Base-by-base conservation (phyloP, 2,888 invertebrate species). In the Adelognathus sp. region DNA sequence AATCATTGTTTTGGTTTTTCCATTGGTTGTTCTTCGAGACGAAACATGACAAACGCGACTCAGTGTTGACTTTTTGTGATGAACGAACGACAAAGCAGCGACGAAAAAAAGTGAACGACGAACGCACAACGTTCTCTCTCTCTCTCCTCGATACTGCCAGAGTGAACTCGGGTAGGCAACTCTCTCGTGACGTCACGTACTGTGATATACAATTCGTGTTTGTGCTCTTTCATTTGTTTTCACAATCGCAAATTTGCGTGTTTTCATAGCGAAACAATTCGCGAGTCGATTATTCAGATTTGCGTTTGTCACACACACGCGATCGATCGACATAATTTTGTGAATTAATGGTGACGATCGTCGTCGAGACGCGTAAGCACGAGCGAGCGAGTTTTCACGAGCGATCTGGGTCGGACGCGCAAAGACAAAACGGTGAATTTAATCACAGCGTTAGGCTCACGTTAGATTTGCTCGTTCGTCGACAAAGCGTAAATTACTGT, bases 111-210 rank as follows among this genome's bases (percentile, higher is more conserved):
- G 31, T 27, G n/a, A n/a, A 56, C 66, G 58, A 36, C 27, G 67
- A 44, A 79, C 77, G 76, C 78, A 70, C 79, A 58, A 80, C 76
- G 80, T 72, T 85, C 74, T 21, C 82, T 85, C 81, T 86, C 81
- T 81, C 79, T 80, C 76, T n/a, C n/a, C n/a, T n/a, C n/a, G n/a
- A n/a, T n/a, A n/a, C n/a, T n/a, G n/a, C n/a, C n/a, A n/a, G 83
- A 84, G 81, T 81, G 46, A 24, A 21, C 46, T 50, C 46, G 21
- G 46, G 24, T 36, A 63, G 64, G 70, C 39, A 50, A 66, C 46
- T 67, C 64, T 64, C 39, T 36, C 36, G 79, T 88, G 88, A 88
- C 87, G 88, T 88, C 88, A 88, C 83, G 81, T 80, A 67, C 79
- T 82, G 85, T n/a, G n/a, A n/a, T n/a, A 86, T 82, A 85, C 83